Base-by-base conservation (phyloP, 2,888 invertebrate species). In the Isoperla grammatica region DNA sequence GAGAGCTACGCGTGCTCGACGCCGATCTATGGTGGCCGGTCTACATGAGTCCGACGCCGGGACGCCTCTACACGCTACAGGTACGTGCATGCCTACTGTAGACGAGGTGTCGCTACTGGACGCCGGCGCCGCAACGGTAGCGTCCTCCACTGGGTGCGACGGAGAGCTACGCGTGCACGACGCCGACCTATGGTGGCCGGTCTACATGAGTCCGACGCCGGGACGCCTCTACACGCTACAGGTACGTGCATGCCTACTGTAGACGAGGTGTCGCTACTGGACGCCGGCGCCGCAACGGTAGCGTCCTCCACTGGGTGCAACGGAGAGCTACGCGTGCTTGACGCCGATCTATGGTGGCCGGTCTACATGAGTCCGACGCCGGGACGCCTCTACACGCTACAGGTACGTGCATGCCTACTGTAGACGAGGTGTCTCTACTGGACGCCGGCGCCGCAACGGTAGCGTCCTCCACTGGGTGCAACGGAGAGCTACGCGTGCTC, bases 301-400 rank as follows among this genome's bases (percentile, higher is more conserved):
- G 40, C 22, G 13, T 42, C 40, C 12, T 2, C 45, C 19, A 55
- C 56, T 9, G 59, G 61, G 9, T 68, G 69, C 56, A 20, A 22
- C n/a, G 68, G 69, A 11, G 61, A 50, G n/a, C 39, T 69, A 9
- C 37, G 19, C 15, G 60, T 69, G 11, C 23, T 56, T 6, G 56
- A 66, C 35, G 65, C 66, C 12, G 65, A 61, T 4, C 63, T 68
- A 8, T 70, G 70, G 70, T 70, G 70, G 70, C 68, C 69, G 23
- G 56, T 61, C 20, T 56, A 61, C 40, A 66, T 64, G 48, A 56
- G 64, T 20, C 56, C 64, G 12, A 50, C 58, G 2, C 65, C 66
- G 9, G 70, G 67, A 15, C 65, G 68, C 49, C 61, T 68, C 8
- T 69, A 70, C 57, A 67, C 62, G 12, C 57, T 70, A 11, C 61